Conservation (phyloP, 1,140 invertebrate species). For the Neomicropteryx cornuta region DNA sequence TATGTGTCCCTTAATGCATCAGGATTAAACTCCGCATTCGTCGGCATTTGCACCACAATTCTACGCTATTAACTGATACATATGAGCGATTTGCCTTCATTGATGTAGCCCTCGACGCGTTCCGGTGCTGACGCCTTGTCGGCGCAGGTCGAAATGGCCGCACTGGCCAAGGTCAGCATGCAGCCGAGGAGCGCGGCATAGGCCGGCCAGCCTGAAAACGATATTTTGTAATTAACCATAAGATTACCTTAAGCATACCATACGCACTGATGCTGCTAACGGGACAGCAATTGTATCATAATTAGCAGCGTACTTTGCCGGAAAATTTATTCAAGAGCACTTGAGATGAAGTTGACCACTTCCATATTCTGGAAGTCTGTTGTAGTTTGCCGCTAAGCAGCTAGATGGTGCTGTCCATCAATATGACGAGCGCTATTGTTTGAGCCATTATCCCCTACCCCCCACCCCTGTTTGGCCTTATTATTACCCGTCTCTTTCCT, state of each 20-base stretch:
- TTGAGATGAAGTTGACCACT: not conserved
- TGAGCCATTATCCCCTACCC: too few species aligned
- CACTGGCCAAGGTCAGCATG: conserved; percentile 26
- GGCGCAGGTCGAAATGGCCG: conserved; percentile 25
- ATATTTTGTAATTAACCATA: not conserved
- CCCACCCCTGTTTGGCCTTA: too few species aligned
- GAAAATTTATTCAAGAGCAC: conserved; percentile 2
- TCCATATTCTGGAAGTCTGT: not conserved
- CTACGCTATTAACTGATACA: conserved; percentile 20
- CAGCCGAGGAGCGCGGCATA: conserved; percentile 26
- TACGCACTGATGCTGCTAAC: not conserved
- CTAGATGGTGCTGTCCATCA: too few species aligned
- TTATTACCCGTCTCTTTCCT: too few species aligned
- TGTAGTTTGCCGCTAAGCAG: not conserved
- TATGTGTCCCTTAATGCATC: too few species aligned
- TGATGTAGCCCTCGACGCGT: conserved; percentile 33
- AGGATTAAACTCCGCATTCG: too few species aligned
- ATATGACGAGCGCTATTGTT: too few species aligned
- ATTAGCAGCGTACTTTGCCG: not conserved
- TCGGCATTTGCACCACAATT: not conserved
- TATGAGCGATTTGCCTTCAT: conserved; percentile 33
- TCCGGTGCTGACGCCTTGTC: conserved; percentile 30
- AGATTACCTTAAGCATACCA: not conserved
- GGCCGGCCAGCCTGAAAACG: conserved; percentile 26
- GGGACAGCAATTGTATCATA: not conserved